phyloP scores from a whole-genome alignment of 2,797 vertebrate species.

The Eulemur coronatus region DNA sequence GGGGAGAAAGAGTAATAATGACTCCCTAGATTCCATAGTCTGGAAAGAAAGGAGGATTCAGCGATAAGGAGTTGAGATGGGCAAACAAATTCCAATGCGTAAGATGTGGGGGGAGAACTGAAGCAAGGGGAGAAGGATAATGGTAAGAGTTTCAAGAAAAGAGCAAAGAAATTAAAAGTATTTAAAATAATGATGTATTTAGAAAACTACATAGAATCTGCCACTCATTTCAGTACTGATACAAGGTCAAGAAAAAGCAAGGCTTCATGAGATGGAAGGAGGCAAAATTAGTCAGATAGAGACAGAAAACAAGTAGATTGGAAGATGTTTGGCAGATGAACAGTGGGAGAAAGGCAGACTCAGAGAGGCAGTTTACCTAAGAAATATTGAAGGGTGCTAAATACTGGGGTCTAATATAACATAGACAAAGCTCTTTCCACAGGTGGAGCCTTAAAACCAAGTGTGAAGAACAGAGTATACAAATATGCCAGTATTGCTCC shows the following conservation, averaged over 20 bases:
- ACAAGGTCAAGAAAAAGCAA: background rate
- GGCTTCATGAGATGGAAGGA: background rate
- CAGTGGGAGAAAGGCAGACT: background rate
- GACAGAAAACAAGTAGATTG: background rate
- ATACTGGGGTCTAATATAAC: background rate
- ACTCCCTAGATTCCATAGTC: background rate
- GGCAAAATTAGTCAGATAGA: background rate
- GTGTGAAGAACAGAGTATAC: background rate
- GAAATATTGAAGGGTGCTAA: background rate
- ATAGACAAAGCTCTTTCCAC: background rate
- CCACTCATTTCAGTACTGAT: background rate
- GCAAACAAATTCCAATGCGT: background rate
- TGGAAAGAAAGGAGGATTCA: background rate
- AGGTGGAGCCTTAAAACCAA: background rate
- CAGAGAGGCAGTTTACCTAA: background rate
- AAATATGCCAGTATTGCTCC: background rate
- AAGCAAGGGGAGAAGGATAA: background rate
- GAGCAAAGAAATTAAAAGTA: conserved; percentile 20
- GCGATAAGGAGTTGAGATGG: background rate
- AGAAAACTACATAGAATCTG: background rate
- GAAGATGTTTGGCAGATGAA: background rate
- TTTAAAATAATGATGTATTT: conserved; percentile 1
- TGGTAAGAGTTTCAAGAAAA: background rate
- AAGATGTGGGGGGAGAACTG: accelerated
- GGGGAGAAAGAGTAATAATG: background rate